These are phyloP conservation scores for Oscheius sp. DNA, from an alignment of 2,888 invertebrate genomes.

Conservation along the genomic window DNA sequence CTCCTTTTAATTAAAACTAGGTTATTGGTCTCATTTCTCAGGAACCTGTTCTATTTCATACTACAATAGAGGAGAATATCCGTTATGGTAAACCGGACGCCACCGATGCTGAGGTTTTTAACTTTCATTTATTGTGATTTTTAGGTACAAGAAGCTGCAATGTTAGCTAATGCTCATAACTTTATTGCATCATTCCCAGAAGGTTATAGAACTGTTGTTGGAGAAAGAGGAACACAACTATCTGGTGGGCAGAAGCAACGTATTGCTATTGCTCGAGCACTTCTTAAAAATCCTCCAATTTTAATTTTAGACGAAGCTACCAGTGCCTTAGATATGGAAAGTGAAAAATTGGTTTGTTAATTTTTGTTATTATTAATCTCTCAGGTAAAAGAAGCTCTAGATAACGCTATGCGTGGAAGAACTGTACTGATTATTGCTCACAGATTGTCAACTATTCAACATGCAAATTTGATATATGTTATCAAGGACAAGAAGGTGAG, in stretches of 20 bases:
- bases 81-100: slow-evolving; percentile 81
- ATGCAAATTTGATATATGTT: slow-evolving; percentile 91
- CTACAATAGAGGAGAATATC: slow-evolving; percentile 90
- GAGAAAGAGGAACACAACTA: slow-evolving; percentile 77
- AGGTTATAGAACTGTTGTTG: slow-evolving; percentile 79
- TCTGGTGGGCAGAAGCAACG: slow-evolving; percentile 72
- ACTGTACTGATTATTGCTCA: slow-evolving; percentile 96
- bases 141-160: slow-evolving; percentile 80
- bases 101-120: slow-evolving; percentile 75
- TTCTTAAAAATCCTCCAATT: slow-evolving; percentile 86
- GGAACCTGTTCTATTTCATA: slow-evolving; percentile 92
- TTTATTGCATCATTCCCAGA: slow-evolving; percentile 84
- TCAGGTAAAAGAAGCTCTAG: slow-evolving; percentile 78
- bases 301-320: slow-evolving; percentile 90
- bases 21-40: slow-evolving; percentile 65
- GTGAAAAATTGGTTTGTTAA: slow-evolving; percentile 56
- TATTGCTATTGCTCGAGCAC: slow-evolving; percentile 91
- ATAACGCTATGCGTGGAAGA: slow-evolving; percentile 81
- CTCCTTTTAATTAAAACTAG: slow-evolving; percentile 19
- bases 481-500: slow-evolving; percentile 80
- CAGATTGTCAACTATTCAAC: slow-evolving; percentile 86
- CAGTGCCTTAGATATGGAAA: slow-evolving; percentile 79
- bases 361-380: neutral
- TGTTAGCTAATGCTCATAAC: slow-evolving; percentile 88
- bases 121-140: slow-evolving; percentile 20